Conservation (phyloP, 2,888 invertebrate genomes). For the Autographa gamma region DNA sequence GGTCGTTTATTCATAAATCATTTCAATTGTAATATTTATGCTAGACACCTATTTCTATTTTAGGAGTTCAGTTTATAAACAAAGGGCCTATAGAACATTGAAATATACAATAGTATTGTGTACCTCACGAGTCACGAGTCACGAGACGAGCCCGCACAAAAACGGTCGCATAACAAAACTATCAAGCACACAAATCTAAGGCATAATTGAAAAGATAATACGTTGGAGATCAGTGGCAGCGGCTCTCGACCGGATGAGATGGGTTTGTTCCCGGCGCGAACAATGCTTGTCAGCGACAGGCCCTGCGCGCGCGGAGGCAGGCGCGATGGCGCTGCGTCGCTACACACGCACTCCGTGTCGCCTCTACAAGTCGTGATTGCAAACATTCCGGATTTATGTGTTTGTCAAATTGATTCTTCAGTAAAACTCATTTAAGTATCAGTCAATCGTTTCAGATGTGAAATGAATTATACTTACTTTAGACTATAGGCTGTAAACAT, state of each 20-base stretch:
- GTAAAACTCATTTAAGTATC: too few relatives aligned
- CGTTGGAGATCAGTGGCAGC: constrained; percentile 36
- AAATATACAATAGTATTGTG: neutral
- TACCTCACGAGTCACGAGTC: neutral
- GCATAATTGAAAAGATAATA: constrained; percentile 50
- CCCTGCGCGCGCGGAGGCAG: constrained; percentile 21
- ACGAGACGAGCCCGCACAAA: constrained; percentile 8
- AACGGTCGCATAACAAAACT: constrained; percentile 28
- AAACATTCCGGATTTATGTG: constrained; percentile 9
- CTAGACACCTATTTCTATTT: too few relatives aligned
- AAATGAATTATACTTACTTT: too few relatives aligned
- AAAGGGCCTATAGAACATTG: neutral
- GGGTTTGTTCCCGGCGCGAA: constrained; percentile 41
- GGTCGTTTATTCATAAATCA: too few relatives aligned
- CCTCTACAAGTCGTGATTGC: constrained; percentile 17
- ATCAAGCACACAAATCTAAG: constrained; percentile 29
- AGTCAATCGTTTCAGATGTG: too few relatives aligned
- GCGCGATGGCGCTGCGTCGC: constrained; percentile 41
- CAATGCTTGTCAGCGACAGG: constrained; percentile 56
- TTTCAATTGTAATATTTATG: too few relatives aligned
- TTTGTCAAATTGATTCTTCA: too few relatives aligned
- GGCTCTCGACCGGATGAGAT: constrained; percentile 43
- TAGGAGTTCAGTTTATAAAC: too few relatives aligned
- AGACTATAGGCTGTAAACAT: too few relatives aligned
- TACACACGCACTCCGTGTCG: constrained; percentile 28